Evolutionary conservation across 2,797 vertebrate species (phyloP), one percentile per base, ranked within the genome.

Genomic region (Eurystomus glaucurus): DNA sequence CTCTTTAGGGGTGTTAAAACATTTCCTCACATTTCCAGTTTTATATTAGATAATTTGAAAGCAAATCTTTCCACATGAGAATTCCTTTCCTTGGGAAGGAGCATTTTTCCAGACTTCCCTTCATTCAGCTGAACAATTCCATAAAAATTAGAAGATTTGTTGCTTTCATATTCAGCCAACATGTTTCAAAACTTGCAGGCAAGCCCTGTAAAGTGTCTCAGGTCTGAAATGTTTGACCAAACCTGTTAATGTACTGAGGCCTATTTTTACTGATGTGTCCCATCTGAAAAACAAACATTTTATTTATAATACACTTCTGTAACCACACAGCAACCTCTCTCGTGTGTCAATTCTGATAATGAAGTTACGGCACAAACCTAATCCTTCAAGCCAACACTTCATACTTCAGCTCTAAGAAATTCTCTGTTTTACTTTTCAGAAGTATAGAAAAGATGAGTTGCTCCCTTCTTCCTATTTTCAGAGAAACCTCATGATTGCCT

Each of bases 391-490:
- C 15, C 54, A 90, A 69, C 84, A 55, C 62, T 51, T 90, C 79
- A 22, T 20, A 23, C 16, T 51, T 21, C 52, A 58, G 31, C n/a
- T 72, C 61, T 81, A 94, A 86, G 85, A 94, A 90, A 94, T 61
- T 84, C 39, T 90, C 92, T 45, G 20, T 19, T 96, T 94, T 94
- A 65, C 82, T 95, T 66, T 95, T 43, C 57, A 65, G 37, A 76
- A 86, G 20, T 17, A 6, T 10, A 88, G 79, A 85, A 91, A 91
- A 80, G 35, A 68, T 54, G 1, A 84, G 41, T 62, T 90, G 14
- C 37, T 75, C 76, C 43, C 28, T 39, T 78, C 61, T 88, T 94
- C 76, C 79, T 91, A 88, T 82, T 95, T 96, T 97, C 91, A 81
- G 61, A 93, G 87, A 96, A 95, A 75, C n/a, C 17, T 95, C 41